Evolutionary conservation across 2,113 vertebrate species (phyloP), one percentile per base, ranked within the genome.

Genomic region (Corydoras maculifer): DNA sequence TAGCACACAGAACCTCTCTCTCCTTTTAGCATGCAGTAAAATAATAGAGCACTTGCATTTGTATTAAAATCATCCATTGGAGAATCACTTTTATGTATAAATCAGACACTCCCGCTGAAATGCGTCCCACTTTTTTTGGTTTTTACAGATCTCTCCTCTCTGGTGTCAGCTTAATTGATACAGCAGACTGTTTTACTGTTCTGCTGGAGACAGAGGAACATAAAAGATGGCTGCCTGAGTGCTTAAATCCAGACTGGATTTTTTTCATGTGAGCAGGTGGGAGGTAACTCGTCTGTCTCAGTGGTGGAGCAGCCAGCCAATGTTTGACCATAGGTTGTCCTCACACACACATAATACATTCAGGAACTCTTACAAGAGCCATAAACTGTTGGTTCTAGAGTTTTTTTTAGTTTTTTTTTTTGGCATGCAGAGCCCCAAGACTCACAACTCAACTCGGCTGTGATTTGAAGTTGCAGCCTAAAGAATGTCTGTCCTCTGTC

Each of bases 391-490:
- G 35, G 35, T 43, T 43, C 35, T 43, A 69, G 29, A 71, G 30
- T 10, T 14, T 12, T 70, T 25, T 25, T 25, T 25, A 25, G n/a
- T 25, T 25, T 25, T 1, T 25, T 25, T 43, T 55, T 70, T 65
- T 75, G 73, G 80, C 80, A 75, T 78, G 78, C 65, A 64, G 76
- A 68, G 70, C 72, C 74, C 80, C 65, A 60, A 77, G 64, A 65
- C 69, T 78, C 78, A 68, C 60, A 65, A 68, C 73, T 79, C 67
- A 68, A 53, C 14, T 62, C 29, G 67, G 15, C 71, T 62, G 14
- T 43, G 35, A 69, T 14, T 67, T 48, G n/a, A 55, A 43, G 63
- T 43, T 25, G 55, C 49, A 61, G 9, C 30, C 35, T 43, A 43
- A 75, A 58, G 59, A 67, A 58, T 48, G 59, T 66, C 69, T 68